These are phyloP conservation scores for Oryzias dopingdopingensis DNA, from an alignment of 2,797 vertebrate species.

Conservation along the genomic window DNA sequence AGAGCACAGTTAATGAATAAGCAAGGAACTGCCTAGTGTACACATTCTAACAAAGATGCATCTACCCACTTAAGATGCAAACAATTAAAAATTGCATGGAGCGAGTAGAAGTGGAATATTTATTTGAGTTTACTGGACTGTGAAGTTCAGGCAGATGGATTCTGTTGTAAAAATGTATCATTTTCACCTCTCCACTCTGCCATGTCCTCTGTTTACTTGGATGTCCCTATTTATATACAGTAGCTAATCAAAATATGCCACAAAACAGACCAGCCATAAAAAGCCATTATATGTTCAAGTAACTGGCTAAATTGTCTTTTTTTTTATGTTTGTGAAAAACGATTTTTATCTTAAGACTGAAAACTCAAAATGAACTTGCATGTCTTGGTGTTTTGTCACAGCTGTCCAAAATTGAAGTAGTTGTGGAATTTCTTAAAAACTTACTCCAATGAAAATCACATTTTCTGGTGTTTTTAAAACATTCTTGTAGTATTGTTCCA, in stretches of 20 bases:
- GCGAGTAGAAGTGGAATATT: conserved; percentile 35
- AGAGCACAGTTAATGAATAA: conserved; percentile 66
- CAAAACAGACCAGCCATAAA: conserved; percentile 26
- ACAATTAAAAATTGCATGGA: conserved; percentile 42
- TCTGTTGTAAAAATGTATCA: conserved; percentile 49
- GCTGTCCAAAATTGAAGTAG: no score
- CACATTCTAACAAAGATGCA: conserved; percentile 60
- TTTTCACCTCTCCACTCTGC: conserved; percentile 28
- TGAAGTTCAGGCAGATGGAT: conserved; percentile 31
- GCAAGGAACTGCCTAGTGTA: conserved; percentile 46
- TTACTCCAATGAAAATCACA: no score
- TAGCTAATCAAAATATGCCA: conserved; percentile 48
- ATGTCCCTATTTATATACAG: conserved; percentile 22
- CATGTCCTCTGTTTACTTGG: conserved; percentile 33
- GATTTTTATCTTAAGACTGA: no score
- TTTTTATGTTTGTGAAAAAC: neutral
- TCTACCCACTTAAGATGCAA: conserved; percentile 37
- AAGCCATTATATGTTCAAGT: conserved; percentile 7
- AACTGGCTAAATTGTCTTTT: neutral
- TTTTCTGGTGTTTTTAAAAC: no score
- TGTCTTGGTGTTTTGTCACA: no score
- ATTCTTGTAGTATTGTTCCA: no score
- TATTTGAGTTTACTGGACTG: conserved; percentile 54
- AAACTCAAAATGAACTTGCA: no score
- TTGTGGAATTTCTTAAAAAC: no score